These are phyloP conservation scores for Cyprinodon diabolis DNA, from an alignment of 2,797 vertebrate genomes.

Conservation along the genomic window DNA sequence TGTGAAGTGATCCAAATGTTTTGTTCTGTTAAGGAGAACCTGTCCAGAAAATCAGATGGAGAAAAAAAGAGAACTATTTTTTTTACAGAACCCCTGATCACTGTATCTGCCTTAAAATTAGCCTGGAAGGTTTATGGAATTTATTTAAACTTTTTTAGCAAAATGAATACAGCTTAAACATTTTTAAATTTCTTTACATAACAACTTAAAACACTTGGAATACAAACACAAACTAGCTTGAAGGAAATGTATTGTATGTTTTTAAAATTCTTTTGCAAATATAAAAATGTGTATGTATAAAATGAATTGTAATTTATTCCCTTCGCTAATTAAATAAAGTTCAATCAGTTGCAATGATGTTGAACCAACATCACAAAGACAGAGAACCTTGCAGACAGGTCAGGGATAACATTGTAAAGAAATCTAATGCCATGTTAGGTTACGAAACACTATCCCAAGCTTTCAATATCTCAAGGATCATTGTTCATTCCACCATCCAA, in stretches of 20 bases:
- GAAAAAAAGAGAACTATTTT: slow-evolving; percentile 30
- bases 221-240: background rate
- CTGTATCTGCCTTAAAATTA: slow-evolving; percentile 53
- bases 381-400: background rate
- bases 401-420: no score
- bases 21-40: background rate
- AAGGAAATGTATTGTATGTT: no score
- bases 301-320: background rate
- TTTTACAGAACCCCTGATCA: slow-evolving; percentile 6
- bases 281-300: no score
- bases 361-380: background rate
- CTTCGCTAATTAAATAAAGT: background rate
- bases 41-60: slow-evolving; percentile 19
- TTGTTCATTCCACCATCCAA: background rate
- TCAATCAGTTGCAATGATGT: background rate
- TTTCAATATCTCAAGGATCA: background rate
- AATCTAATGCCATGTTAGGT: no score
- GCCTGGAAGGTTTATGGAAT: slow-evolving; percentile 12
- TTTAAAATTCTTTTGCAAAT: background rate
- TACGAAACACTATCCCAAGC: background rate
- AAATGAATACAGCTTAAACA: background rate
- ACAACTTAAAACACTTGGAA: background rate
- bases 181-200: background rate
- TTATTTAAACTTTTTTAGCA: background rate
- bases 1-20: no score